Evolutionary conservation across 2,797 vertebrate genomes (phyloP).

Genomic region (Gambusia yucatana): DNA sequence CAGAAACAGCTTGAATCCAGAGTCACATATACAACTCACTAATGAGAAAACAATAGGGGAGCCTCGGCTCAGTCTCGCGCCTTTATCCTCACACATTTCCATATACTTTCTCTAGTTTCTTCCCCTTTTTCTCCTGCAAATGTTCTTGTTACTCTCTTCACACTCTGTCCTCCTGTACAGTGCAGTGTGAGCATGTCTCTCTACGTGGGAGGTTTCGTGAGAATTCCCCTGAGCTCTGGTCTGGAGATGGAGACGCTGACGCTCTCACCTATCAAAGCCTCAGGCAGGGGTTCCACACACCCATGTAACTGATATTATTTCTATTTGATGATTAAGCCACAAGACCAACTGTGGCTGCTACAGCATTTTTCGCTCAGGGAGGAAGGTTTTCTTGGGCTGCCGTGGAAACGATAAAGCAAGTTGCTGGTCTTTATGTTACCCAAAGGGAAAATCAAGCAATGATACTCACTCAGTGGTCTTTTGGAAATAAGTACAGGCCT

Average conservation of each 20-base stretch:
- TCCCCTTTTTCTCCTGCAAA: conserved; percentile 48
- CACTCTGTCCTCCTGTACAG: conserved; percentile 23
- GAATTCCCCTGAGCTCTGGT: conserved; percentile 69
- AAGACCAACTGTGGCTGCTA: conserved; percentile 46
- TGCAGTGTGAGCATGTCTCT: conserved; percentile 35
- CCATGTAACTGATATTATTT: conserved; percentile 81
- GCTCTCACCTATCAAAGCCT: conserved; percentile 82
- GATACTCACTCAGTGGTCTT: background rate
- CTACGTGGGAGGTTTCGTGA: conserved; percentile 60
- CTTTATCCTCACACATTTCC: conserved; percentile 66
- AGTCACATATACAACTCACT: conserved; percentile 69
- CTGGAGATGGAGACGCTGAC: conserved; percentile 71
- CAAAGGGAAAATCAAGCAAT: background rate
- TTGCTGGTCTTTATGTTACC: background rate
- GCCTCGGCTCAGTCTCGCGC: conserved; percentile 58
- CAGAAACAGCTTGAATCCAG: conserved; percentile 67
- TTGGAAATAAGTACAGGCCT: background rate
- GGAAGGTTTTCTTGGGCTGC: conserved; percentile 15
- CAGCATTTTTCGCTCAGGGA: conserved; percentile 10
- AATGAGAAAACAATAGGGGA: conserved; percentile 79
- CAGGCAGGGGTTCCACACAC: conserved; percentile 74
- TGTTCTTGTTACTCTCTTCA: conserved; percentile 39
- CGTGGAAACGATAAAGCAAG: conserved; percentile 14
- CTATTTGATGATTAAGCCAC: conserved; percentile 65
- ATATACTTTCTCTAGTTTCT: conserved; percentile 48